A percentile compares a stretch with the other conserved stretches of the same genome.
These are phyloP conservation scores for Heliocidaris erythrogramma DNA, from an alignment of 35 echinoderm and acorn worm species.

Conservation along the genomic window DNA sequence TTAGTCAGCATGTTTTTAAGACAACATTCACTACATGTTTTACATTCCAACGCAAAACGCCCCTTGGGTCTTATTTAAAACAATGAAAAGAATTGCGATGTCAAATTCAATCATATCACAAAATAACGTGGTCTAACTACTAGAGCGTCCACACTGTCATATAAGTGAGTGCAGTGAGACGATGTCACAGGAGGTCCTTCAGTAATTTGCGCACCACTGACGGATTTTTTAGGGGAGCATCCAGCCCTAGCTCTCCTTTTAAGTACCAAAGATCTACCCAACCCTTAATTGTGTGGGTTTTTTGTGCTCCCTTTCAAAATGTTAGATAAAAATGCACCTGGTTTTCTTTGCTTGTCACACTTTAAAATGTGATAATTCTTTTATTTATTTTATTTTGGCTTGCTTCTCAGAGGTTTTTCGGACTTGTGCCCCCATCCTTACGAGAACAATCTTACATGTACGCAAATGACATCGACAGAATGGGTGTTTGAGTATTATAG, in stretches of 20 bases:
- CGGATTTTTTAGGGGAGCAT: not conserved
- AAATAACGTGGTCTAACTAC: not conserved
- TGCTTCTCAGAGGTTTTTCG: too few species aligned
- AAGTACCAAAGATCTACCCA: too few species aligned
- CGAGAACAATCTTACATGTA: too few species aligned
- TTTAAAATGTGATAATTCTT: too few species aligned
- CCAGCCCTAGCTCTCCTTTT: too few species aligned
- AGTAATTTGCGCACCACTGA: not conserved
- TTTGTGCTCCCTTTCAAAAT: too few species aligned
- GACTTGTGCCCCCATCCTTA: too few species aligned
- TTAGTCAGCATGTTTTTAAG: not conserved
- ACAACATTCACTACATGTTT: not conserved
- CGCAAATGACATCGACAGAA: too few species aligned
- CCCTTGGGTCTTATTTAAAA: slow-evolving; percentile 10
- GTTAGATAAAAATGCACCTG: too few species aligned
- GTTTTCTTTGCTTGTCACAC: too few species aligned
- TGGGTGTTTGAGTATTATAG: not conserved
- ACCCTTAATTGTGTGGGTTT: too few species aligned
- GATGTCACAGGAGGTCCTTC: not conserved
- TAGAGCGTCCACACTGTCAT: not conserved
- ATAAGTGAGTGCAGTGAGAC: not conserved
- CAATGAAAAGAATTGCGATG: slow-evolving; percentile 4
- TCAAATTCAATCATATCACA: not conserved
- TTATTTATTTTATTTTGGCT: too few species aligned
- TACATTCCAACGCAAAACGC: not conserved